Evolutionary conservation across 2,113 vertebrate genomes (phyloP).

Genomic region (Hyaena hyaena): DNA sequence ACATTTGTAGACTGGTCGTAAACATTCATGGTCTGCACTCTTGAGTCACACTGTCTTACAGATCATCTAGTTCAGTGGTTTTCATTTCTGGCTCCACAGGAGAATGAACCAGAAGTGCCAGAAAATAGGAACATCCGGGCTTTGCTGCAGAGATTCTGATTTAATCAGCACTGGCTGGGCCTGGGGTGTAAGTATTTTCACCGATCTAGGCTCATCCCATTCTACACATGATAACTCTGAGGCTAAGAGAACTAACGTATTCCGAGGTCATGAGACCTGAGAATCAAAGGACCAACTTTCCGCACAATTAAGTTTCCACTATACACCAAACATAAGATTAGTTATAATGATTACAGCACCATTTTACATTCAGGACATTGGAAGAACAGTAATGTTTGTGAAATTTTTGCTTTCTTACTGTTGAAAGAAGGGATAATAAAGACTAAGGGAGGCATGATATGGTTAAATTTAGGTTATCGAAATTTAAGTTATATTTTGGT

Average conservation of each 20-base stretch:
- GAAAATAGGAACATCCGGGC: not conserved
- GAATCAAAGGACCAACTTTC: not conserved
- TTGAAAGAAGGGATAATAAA: not conserved
- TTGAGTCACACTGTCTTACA: not conserved
- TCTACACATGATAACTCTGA: not conserved
- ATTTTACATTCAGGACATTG: not conserved
- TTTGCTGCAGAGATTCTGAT: not conserved
- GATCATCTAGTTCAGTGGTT: not conserved
- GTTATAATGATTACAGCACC: not conserved
- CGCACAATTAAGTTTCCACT: not conserved
- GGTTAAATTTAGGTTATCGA: not conserved
- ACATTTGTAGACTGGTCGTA: not conserved
- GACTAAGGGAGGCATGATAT: not conserved
- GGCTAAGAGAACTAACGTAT: not conserved
- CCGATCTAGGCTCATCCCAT: not conserved
- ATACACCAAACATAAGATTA: not conserved
- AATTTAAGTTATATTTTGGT: not conserved
- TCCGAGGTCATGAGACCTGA: not conserved
- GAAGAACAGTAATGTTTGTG: not conserved
- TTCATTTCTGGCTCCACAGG: not conserved
- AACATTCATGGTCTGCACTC: not conserved
- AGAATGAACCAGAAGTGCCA: not conserved
- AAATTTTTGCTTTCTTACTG: slow-evolving; percentile 13
- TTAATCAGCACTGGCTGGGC: not conserved
- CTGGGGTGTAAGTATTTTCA: not conserved